A percentile compares a stretch with the other conserved stretches of the same genome.
Evolutionary conservation across 2,113 vertebrate genomes (phyloP).

Genomic region (Nothoprocta perdicaria): DNA sequence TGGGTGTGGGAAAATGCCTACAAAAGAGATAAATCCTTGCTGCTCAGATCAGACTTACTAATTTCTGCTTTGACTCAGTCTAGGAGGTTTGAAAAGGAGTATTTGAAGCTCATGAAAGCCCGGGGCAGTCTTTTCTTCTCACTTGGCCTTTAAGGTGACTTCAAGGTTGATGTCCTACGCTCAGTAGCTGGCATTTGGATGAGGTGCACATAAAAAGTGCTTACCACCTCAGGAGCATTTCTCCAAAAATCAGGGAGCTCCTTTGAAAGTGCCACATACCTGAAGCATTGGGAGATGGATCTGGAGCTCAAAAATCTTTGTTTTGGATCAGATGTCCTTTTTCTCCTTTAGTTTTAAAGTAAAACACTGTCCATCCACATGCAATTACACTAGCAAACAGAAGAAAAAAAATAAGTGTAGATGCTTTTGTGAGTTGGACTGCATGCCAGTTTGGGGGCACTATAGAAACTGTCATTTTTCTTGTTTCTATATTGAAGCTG

Average conservation of each 20-base stretch:
- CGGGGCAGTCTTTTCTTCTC: slow-evolving; percentile 4
- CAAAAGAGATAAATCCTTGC: background rate
- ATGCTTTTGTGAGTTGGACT: background rate
- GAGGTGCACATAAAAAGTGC: background rate
- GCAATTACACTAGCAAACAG: background rate
- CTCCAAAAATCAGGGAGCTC: background rate
- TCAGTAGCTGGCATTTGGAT: background rate
- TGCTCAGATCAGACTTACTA: background rate
- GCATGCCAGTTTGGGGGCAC: background rate
- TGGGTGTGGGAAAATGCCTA: slow-evolving; percentile 38
- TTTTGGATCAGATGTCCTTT: background rate
- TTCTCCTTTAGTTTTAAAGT: background rate
- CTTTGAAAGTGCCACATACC: background rate
- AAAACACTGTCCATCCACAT: background rate
- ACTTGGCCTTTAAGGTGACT: slow-evolving; percentile 19
- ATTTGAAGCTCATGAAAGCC: background rate
- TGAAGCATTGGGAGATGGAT: background rate
- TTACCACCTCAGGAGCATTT: background rate
- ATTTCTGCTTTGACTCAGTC: slow-evolving; percentile 17
- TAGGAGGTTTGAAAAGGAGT: slow-evolving; percentile 25
- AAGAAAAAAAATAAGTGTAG: fast-evolving
- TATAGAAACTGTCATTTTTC: background rate
- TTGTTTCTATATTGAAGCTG: background rate
- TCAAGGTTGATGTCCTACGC: slow-evolving; percentile 14
- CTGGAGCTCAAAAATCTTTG: background rate